Base-by-base conservation (phyloP, 2,888 invertebrate genomes). In the Pecten maximus region DNA sequence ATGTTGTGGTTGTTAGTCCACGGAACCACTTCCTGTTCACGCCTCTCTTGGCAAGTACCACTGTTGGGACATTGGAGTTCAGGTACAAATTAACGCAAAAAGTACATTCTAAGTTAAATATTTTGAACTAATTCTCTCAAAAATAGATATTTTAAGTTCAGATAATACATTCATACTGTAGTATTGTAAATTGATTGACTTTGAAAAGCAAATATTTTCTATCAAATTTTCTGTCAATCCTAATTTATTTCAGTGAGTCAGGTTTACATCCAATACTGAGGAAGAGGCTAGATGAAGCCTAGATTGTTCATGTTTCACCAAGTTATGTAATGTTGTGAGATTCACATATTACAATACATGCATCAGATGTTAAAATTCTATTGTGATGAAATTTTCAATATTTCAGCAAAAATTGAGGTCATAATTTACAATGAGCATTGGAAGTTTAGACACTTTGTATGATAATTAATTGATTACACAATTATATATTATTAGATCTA, bases 21-120 rank as follows among this genome's bases (percentile, higher is more conserved):
- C 91, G 97, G 50, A 97, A 97, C 93, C 97, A 97, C 92, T 97
- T 97, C 94, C 95, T 97, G 88, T 97, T 97, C 93, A 97, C 97
- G 10, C 97, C 97, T 4, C 93, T 97, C 8, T 94, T 97, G 23
- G 95, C 96, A 89, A 97, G 97, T 91, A 97, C 97, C 3, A 97
- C 97, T 44, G 97, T 97, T 28, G 97, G 97, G 48, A 97, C 97
- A 2, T 92, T 97, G 16, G 97, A 96, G 90, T 96, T 96, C 93
- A 95, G 96, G 96, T 96, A 87, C 89, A 88, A 39, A 40, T n/a
- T n/a, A n/a, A n/a, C n/a, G 0, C 15, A 23, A 87, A 87, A 87
- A 87, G 87, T 74, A 74, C 86, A 87, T n/a, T 19, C n/a, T 19
- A 39, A 87, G 15, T 87, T 89, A 4, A 15, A 44, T 2, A 54